Base-by-base conservation (phyloP, 2,113 vertebrate species). In the Oreochromis spilurus region DNA sequence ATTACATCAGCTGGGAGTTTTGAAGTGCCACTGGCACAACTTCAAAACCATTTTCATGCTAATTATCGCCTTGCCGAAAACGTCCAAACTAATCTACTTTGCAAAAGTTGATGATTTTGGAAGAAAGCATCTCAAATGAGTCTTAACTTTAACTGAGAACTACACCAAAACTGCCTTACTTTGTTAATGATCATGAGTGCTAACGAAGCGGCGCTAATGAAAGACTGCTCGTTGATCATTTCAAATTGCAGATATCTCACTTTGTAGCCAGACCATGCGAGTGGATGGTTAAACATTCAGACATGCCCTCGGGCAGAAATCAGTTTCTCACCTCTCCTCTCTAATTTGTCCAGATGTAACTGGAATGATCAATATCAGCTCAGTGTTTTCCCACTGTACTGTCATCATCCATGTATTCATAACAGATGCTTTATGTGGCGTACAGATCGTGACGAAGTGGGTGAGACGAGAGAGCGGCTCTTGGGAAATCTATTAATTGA, bases 401-500 rank as follows among this genome's bases (percentile, higher is more conserved):
- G 45, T 88, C 84, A 84, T 84, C 81, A 55, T 89, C 52, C 70
- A 26, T 92, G 43, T 85, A 29, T 77, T 85, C 57, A 43, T 80
- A 65, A 55, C 36, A 45, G 52, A 67, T n/a, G 17, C 45, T 13
- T 12, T 55, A 67, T 13, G 67, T n/a, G 81, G 40, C 5, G 53
- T 29, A 52, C 17, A 72, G 19, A 60, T 57, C 16, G 6, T 14
- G 53, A 48, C 54, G 29, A 50, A 21, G 45, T 26, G 79, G 55
- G 54, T 34, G 67, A 81, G 81, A 88, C 7, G 60, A 79, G 81
- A 52, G 26, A 4, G 48, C 21, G 8, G 53, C 86, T 84, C 67
- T 7, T 40, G 88, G 88, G 88, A 89, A 85, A 87, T 72, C 19
- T 58, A n/a, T 82, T 92, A 89, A 94, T 93, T 81, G 88, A 75